A percentile compares a stretch with the other conserved stretches of the same genome.
Evolutionary conservation across 2,113 vertebrate species (phyloP).

Genomic region (Tragelaphus scriptus): DNA sequence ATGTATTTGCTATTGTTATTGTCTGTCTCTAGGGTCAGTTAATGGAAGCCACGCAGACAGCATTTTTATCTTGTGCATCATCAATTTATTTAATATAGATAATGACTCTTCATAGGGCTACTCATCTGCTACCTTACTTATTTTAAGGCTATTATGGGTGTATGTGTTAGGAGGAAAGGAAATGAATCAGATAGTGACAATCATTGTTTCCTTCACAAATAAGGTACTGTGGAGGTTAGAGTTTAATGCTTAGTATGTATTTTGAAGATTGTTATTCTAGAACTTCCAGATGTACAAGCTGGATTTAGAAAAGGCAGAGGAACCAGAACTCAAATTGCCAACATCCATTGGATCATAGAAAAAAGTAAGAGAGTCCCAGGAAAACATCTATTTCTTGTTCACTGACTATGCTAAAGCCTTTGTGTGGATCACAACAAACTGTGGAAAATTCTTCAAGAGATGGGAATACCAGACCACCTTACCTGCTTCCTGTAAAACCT

Average conservation of each 20-base stretch:
- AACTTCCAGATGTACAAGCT: not conserved
- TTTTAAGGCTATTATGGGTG: not conserved
- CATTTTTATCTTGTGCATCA: not conserved
- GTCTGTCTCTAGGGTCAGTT: not conserved
- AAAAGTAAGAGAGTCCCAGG: not conserved
- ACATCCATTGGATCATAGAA: not conserved
- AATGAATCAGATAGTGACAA: not conserved
- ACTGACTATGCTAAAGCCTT: not conserved
- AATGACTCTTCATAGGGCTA: not conserved
- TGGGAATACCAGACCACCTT: not conserved
- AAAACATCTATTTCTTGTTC: not conserved
- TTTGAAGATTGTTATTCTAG: not conserved
- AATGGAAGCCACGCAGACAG: not conserved
- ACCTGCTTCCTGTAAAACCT: not conserved
- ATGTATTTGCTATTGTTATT: not conserved
- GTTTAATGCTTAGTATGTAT: not conserved
- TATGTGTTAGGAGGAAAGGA: not conserved
- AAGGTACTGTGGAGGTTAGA: not conserved
- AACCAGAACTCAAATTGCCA: not conserved
- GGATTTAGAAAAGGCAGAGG: not conserved
- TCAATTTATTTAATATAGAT: not conserved
- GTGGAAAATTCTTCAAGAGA: not conserved
- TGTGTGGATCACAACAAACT: not conserved
- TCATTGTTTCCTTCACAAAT: not conserved
- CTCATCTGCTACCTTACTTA: not conserved